phyloP scores from a whole-genome alignment of 2,888 invertebrate species.

The Alloscopus bannaensis region DNA sequence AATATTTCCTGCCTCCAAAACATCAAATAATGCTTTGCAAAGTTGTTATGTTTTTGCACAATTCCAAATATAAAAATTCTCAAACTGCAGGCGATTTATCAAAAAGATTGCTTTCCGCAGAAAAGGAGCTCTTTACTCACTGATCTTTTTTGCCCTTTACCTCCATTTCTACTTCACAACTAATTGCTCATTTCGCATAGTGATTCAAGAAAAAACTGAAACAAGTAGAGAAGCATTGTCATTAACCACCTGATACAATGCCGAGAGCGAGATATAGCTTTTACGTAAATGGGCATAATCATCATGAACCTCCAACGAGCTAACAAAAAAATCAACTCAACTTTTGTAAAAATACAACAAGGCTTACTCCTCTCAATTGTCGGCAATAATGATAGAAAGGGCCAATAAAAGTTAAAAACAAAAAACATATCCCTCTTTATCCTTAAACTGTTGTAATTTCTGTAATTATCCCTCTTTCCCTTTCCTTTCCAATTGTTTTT shows the following conservation, averaged over 20 bases:
- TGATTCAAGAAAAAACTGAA: constrained; percentile 26
- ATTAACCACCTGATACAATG: constrained; percentile 49
- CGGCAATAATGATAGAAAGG: constrained; percentile 42
- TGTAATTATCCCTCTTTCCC: constrained; percentile 57
- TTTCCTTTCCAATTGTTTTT: constrained; percentile 56
- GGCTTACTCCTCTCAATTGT: constrained; percentile 14
- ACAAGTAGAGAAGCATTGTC: constrained; percentile 15
- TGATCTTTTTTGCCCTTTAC: too few relatives aligned
- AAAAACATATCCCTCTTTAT: constrained; percentile 60
- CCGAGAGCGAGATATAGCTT: constrained; percentile 57
- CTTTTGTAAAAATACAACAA: constrained; percentile 12
- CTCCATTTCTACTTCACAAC: not conserved
- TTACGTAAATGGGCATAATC: constrained; percentile 51
- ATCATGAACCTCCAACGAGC: constrained; percentile 10
- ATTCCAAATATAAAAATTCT: too few relatives aligned
- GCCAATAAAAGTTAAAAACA: constrained; percentile 50
- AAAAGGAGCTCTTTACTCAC: too few relatives aligned
- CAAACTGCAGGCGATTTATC: too few relatives aligned
- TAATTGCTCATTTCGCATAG: constrained; percentile 41
- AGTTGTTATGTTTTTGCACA: not conserved
- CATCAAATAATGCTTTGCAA: not conserved
- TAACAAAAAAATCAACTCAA: constrained; percentile 13
- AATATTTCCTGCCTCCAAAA: too few relatives aligned
- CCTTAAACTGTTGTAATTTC: constrained; percentile 64
- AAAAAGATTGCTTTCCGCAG: too few relatives aligned